These are phyloP conservation scores for Strigamia transsilvanica DNA, from an alignment of 2,888 invertebrate genomes.

Conservation along the genomic window DNA sequence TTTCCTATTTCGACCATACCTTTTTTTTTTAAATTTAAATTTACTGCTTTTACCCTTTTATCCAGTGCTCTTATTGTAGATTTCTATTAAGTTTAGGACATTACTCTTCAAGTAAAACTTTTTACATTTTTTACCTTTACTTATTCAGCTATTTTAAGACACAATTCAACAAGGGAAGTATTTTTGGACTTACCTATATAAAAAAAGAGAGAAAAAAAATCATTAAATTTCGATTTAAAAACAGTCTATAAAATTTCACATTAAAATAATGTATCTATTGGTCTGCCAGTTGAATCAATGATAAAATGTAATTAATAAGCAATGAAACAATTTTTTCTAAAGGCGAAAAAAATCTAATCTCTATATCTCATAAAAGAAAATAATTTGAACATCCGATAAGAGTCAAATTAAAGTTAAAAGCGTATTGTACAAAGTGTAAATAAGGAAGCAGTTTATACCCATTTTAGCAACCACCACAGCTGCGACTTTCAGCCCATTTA, in stretches of 20 bases:
- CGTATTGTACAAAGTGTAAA: background rate
- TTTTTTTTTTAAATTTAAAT: background rate
- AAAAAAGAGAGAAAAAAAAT: conserved; percentile 1
- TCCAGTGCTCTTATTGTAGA: background rate
- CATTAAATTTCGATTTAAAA: background rate
- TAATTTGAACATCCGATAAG: background rate
- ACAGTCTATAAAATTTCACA: background rate
- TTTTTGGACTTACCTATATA: conserved; percentile 15
- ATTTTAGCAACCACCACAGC: conserved; percentile 37
- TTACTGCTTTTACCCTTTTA: background rate
- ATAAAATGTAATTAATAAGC: background rate
- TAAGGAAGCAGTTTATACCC: conserved; percentile 24
- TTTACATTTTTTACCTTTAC: conserved; percentile 11
- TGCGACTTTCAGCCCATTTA: conserved; percentile 19
- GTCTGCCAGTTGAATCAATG: conserved; percentile 15
- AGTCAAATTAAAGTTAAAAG: background rate
- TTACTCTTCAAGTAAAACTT: conserved; percentile 8
- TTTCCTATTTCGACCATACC: background rate
- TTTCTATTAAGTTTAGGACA: background rate
- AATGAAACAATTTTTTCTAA: no score
- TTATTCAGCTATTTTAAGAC: background rate
- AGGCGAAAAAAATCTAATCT: background rate
- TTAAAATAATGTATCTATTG: conserved; percentile 24
- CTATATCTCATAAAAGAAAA: background rate
- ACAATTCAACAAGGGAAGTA: background rate